A percentile compares a stretch with the other conserved stretches of the same genome.
Conservation (phyloP, 2,797 vertebrate genomes). For the Acanthornis magna region DNA sequence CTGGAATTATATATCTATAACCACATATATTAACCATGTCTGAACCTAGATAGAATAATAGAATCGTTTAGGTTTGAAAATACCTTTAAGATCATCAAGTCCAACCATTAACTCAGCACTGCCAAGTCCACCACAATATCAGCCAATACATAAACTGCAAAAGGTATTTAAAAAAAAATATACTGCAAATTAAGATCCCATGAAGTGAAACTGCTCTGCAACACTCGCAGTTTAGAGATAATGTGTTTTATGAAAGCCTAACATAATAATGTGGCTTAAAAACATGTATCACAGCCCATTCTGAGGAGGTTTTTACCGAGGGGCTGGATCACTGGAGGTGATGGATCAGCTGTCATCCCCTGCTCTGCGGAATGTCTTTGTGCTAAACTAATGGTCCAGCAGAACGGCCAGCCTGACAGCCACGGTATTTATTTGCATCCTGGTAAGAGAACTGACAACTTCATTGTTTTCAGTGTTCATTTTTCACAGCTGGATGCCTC, state of each 20-base stretch:
- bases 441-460: slow-evolving; percentile 75
- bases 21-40: not conserved
- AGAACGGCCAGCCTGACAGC: slow-evolving; percentile 59
- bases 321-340: slow-evolving; percentile 8
- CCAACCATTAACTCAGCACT: not conserved
- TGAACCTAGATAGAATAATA: not conserved
- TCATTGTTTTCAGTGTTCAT: slow-evolving; percentile 77
- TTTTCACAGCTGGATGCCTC: slow-evolving; percentile 74
- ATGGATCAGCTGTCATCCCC: slow-evolving; percentile 68
- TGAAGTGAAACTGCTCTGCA: not conserved
- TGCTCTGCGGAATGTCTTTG: slow-evolving; percentile 70
- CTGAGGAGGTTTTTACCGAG: slow-evolving; percentile 35
- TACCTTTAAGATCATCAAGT: not conserved
- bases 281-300: slow-evolving; percentile 33
- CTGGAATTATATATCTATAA: not conserved
- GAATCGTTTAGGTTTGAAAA: not conserved
- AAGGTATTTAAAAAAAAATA: not conserved
- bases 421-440: slow-evolving; percentile 77
- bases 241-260: not conserved
- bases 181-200: not conserved
- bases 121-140: not conserved
- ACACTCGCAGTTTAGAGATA: not conserved
- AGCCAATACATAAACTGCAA: not conserved
- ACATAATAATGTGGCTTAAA: slow-evolving; percentile 2
- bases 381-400: slow-evolving; percentile 76